Conservation (phyloP, 1,140 invertebrate genomes). For the Dufourea novaeangliae region DNA sequence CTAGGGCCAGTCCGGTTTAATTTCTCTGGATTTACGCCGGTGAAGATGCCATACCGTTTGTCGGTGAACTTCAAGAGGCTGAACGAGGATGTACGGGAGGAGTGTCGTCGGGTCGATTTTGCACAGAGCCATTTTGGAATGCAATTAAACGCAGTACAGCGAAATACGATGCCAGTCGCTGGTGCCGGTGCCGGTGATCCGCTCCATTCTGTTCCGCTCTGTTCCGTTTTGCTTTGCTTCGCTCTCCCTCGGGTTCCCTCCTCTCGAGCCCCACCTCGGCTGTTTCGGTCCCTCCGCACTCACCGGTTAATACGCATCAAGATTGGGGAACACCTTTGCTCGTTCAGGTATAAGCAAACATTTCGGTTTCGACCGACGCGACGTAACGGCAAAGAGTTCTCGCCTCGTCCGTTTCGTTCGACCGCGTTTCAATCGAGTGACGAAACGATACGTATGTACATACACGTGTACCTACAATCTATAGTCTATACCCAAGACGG, state of each 20-base stretch:
- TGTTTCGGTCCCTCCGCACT: neutral
- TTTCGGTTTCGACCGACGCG: neutral
- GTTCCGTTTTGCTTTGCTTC: neutral
- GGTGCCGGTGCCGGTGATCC: slow-evolving; percentile 42
- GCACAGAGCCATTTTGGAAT: slow-evolving; percentile 76
- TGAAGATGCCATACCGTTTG: slow-evolving; percentile 58
- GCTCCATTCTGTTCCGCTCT: slow-evolving; percentile 40
- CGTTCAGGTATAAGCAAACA: slow-evolving; percentile 33
- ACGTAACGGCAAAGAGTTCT: no score
- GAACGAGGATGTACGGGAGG: slow-evolving; percentile 49
- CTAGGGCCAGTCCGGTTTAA: slow-evolving; percentile 53
- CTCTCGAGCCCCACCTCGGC: neutral
- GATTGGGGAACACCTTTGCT: slow-evolving; percentile 44
- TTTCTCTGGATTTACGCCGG: slow-evolving; percentile 61
- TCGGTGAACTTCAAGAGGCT: slow-evolving; percentile 25
- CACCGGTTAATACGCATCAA: slow-evolving; percentile 19
- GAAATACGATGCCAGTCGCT: slow-evolving; percentile 69
- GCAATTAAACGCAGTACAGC: slow-evolving; percentile 79
- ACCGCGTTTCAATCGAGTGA: no score
- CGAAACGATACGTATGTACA: no score
- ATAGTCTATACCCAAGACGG: no score
- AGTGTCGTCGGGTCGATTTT: slow-evolving; percentile 60
- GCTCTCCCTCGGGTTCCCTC: neutral
- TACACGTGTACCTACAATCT: no score
- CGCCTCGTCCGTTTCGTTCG: no score